Evolutionary conservation across 1,140 invertebrate genomes (phyloP), one percentile per base, ranked within the genome.

Genomic region (Brachionus calyciflorus): DNA sequence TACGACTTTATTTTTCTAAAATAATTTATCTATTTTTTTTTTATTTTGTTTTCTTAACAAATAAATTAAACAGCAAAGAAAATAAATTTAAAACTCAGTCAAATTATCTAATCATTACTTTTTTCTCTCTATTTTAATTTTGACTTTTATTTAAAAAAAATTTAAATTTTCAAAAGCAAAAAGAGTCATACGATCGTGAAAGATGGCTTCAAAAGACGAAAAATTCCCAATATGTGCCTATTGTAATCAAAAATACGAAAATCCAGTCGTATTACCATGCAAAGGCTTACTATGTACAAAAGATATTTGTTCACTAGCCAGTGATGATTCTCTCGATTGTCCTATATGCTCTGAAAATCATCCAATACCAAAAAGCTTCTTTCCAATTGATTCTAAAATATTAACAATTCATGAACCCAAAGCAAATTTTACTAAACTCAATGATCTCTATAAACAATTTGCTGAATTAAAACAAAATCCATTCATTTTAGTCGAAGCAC

Each of bases 311-410:
- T 7, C 3, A 1, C 9, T 17, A 5, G 19, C 28, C 28, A 10
- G 0, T 5, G 24, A 57, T 12, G 19, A 63, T 1, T 28, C 24
- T 12, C 17, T 65, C 26, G 21, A 44, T 10, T 65, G 60, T 40
- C 40, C 10, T 21, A 24, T 41, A 3, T 65, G 60, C 40, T 21
- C 41, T 9, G 5, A 24, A 37, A 65, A 2, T 10, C 60, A 65
- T 44, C 2, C 12, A 10, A n/a, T 44, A 10, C 60, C 60, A 9
- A 41, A 46, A 37, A 21, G 10, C 9, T 37, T 37, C 0, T 65
- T 65, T 65, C 40, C 60, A 44, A 21, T 21, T 9, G 60, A 44
- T 9, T 14, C 24, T 19, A 65, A 65, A 65, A 63, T 60, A 28
- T 12, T 37, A 10, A 28, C 21, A 40, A 37, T 12, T 28, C 21